Evolutionary conservation across 1,140 invertebrate genomes (phyloP).

Genomic region (Listronotus oregonensis): DNA sequence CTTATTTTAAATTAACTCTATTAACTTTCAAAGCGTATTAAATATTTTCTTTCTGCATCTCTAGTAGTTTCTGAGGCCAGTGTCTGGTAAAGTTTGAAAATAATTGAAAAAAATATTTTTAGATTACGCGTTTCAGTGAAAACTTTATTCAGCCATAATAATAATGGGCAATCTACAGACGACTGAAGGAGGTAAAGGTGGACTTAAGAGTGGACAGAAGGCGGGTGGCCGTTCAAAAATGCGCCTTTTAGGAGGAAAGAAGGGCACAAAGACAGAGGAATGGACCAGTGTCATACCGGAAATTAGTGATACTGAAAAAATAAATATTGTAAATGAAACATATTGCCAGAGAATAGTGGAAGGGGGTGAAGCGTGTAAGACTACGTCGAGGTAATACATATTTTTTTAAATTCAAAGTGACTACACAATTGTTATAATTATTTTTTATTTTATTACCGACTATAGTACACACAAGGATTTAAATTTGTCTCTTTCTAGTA

Average conservation of each 20-base stretch:
- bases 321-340: background rate
- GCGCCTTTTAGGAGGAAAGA: constrained; percentile 28
- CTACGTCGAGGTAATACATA: constrained; percentile 11
- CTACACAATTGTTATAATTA: background rate
- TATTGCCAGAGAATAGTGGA: background rate
- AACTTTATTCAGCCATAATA: background rate
- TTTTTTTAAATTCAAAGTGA: background rate
- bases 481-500: too few relatives aligned
- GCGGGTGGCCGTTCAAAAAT: constrained; percentile 17
- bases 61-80: too few relatives aligned
- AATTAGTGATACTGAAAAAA: background rate
- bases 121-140: background rate
- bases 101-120: background rate
- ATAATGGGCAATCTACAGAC: constrained; percentile 33
- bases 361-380: constrained; percentile 7
- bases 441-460: background rate
- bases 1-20: too few relatives aligned
- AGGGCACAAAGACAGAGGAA: constrained; percentile 19
- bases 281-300: constrained; percentile 19
- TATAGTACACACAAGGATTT: background rate
- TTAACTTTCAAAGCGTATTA: too few relatives aligned
- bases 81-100: too few relatives aligned
- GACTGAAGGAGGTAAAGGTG: constrained; percentile 22
- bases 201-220: constrained; percentile 15
- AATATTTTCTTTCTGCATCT: too few relatives aligned